phyloP scores from a whole-genome alignment of 2,113 vertebrate genomes.

The Myxocyprinus asiaticus region DNA sequence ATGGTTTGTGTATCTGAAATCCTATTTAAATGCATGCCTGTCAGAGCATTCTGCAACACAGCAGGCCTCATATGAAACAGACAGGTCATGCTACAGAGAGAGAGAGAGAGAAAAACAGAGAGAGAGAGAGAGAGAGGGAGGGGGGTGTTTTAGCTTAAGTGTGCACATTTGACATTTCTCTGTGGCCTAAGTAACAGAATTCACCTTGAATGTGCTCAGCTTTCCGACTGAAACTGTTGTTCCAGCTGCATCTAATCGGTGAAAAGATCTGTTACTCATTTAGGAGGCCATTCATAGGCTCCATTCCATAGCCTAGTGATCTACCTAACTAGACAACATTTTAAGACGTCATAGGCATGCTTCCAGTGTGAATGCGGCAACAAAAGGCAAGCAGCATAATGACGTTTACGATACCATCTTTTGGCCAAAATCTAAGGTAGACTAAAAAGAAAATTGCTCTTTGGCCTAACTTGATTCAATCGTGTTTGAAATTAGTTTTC shows the following conservation, averaged over 20 bases:
- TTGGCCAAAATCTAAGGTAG: too few species aligned
- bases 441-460: too few species aligned
- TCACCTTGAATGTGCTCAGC: neutral
- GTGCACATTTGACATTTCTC: neutral
- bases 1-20: conserved; percentile 52
- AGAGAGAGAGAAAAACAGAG: neutral
- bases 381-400: neutral
- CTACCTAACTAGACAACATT: neutral
- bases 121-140: neutral
- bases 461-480: too few species aligned
- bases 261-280: conserved; percentile 6
- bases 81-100: conserved; percentile 32
- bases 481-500: too few species aligned
- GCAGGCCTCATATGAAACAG: conserved; percentile 34
- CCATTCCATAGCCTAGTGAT: neutral
- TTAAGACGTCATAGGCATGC: neutral
- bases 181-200: neutral
- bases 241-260: conserved; percentile 4
- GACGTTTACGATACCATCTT: too few species aligned
- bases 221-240: neutral
- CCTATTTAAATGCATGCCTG: conserved; percentile 57
- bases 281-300: neutral
- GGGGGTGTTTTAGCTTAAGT: neutral
- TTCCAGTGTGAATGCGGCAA: neutral
- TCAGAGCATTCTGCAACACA: conserved; percentile 36